A percentile compares a stretch with the other conserved stretches of the same genome.
These are phyloP conservation scores for Liparis tanakae DNA, from an alignment of 2,797 vertebrate genomes.

Conservation along the genomic window DNA sequence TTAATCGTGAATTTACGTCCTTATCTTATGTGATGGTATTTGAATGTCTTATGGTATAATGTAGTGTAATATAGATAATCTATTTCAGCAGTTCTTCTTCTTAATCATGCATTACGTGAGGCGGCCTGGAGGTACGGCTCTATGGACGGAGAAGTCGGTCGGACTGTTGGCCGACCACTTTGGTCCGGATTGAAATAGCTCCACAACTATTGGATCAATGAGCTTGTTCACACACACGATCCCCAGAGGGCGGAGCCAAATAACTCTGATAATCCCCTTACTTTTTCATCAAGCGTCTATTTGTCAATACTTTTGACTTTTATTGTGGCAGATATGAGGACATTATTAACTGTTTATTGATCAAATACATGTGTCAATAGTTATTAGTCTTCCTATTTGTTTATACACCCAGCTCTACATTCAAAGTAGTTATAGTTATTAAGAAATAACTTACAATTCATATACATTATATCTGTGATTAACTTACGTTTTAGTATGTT, in stretches of 20 bases:
- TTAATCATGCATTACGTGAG: background rate
- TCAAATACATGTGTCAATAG: no score
- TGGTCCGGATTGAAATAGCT: background rate
- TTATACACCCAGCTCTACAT: background rate
- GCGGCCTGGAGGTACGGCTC: background rate
- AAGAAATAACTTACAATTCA: background rate
- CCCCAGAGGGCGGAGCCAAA: background rate
- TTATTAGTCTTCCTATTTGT: no score
- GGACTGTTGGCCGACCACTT: background rate
- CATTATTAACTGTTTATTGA: background rate
- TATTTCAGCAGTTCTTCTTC: conserved; percentile 13
- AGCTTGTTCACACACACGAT: background rate
- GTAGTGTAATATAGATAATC: conserved; percentile 4
- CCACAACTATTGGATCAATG: background rate
- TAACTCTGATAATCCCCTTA: background rate
- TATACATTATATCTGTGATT: no score
- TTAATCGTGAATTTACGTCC: conserved; percentile 19
- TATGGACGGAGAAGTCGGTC: background rate
- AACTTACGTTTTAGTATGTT: no score
- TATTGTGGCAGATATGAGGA: background rate
- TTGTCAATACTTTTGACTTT: background rate
- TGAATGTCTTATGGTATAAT: conserved; percentile 13
- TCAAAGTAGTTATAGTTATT: background rate
- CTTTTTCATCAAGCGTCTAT: background rate
- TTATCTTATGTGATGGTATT: conserved; percentile 5